phyloP scores from a whole-genome alignment of 1,140 invertebrate genomes.

The Oncopeltus fasciatus region DNA sequence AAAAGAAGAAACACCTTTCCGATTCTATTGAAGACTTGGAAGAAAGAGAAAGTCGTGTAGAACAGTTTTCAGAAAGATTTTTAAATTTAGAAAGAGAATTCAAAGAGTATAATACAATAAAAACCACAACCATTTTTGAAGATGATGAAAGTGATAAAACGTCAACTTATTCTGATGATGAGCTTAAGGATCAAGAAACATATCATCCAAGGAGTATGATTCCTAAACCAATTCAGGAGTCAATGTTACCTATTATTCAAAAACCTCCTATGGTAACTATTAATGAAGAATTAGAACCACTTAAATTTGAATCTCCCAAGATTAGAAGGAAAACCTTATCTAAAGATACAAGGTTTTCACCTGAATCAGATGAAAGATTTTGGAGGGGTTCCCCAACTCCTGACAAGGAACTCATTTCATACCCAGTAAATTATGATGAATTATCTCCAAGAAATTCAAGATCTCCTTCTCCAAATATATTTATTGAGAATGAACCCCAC shows the following conservation, averaged over 20 bases:
- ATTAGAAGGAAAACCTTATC: slow-evolving; percentile 7
- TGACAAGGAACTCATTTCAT: too few relatives aligned
- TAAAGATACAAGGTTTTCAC: not conserved
- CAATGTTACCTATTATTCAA: not conserved
- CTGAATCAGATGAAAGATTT: too few relatives aligned
- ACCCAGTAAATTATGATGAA: too few relatives aligned
- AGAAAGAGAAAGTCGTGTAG: slow-evolving; percentile 21
- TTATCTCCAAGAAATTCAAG: not conserved
- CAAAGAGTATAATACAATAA: slow-evolving; percentile 27
- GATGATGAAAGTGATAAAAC: not conserved
- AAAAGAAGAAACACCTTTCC: not conserved
- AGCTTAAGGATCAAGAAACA: slow-evolving; percentile 23
- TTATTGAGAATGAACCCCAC: not conserved
- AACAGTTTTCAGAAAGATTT: slow-evolving; percentile 28
- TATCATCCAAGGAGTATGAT: slow-evolving; percentile 23
- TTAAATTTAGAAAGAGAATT: slow-evolving; percentile 6
- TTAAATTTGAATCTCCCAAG: not conserved
- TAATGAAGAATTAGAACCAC: slow-evolving; percentile 5
- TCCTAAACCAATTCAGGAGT: not conserved
- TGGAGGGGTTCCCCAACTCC: too few relatives aligned
- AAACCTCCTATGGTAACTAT: not conserved
- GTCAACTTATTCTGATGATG: slow-evolving; percentile 10
- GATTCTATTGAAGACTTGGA: slow-evolving; percentile 16
- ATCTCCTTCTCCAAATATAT: not conserved
- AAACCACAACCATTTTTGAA: not conserved